Evolutionary conservation across 2,797 vertebrate species (phyloP).

Genomic region (Gymnodraco acuticeps): DNA sequence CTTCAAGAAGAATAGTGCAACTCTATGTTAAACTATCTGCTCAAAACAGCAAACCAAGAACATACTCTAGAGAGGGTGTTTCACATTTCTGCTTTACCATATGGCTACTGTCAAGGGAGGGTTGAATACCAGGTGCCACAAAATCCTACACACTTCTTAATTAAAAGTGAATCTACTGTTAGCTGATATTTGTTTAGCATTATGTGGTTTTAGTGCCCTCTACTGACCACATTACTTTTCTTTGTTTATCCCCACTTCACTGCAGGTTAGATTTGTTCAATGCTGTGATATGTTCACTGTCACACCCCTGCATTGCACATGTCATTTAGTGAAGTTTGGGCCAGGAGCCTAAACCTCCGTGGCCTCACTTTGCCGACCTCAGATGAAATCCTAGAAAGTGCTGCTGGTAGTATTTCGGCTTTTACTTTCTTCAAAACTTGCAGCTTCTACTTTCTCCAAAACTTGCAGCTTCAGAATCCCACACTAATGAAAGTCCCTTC

Average conservation of each 20-base stretch:
- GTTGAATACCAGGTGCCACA: no score
- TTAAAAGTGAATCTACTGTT: not conserved
- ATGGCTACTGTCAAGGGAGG: no score
- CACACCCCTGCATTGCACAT: not conserved
- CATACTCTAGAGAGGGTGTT: no score
- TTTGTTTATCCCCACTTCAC: not conserved
- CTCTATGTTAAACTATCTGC: no score
- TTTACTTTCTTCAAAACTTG: slow-evolving; percentile 47
- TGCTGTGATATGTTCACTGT: not conserved
- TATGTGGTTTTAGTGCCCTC: not conserved
- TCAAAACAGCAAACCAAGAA: no score
- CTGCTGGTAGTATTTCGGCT: slow-evolving; percentile 51
- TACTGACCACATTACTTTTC: not conserved
- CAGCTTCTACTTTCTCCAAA: slow-evolving; percentile 27
- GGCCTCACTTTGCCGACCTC: slow-evolving; percentile 39
- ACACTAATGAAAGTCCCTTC: slow-evolving; percentile 65
- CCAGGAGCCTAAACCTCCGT: slow-evolving; percentile 9
- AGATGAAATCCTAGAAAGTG: slow-evolving; percentile 42
- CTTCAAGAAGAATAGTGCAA: no score
- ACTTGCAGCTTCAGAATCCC: slow-evolving; percentile 52
- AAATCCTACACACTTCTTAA: no score
- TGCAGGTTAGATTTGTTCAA: not conserved
- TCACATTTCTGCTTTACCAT: no score
- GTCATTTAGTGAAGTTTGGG: slow-evolving; percentile 9
- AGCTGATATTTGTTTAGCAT: not conserved